Percentiles rank a stretch among this genome's conserved stretches.
Conservation (phyloP, 2,888 invertebrate species). For the Dexiosoma caninum region DNA sequence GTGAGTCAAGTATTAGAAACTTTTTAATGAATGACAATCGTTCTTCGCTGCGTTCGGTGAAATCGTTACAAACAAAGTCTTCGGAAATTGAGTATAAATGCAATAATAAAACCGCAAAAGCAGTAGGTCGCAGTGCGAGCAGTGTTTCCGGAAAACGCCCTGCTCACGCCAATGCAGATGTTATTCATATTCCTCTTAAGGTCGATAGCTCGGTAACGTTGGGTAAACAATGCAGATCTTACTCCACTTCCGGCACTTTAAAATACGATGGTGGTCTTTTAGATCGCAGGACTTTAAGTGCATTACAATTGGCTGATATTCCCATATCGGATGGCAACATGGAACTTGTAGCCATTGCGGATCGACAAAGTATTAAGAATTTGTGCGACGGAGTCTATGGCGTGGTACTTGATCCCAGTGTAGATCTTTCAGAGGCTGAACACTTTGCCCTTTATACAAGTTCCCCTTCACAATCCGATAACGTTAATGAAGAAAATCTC, state of each 20-base stretch:
- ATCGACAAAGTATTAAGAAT: constrained; percentile 77
- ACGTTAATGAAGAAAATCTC: constrained; percentile 81
- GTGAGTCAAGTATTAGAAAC: constrained; percentile 74
- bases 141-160: constrained; percentile 82
- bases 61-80: constrained; percentile 70
- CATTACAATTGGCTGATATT: constrained; percentile 77
- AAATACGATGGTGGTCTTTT: constrained; percentile 72
- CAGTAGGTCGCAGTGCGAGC: constrained; percentile 81
- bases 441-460: constrained; percentile 91
- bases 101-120: constrained; percentile 71
- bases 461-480: constrained; percentile 83
- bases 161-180: constrained; percentile 80
- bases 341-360: constrained; percentile 80
- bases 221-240: constrained; percentile 71
- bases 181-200: constrained; percentile 84
- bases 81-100: constrained; percentile 75
- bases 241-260: constrained; percentile 73
- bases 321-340: constrained; percentile 79
- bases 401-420: constrained; percentile 78
- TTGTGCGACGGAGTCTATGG: constrained; percentile 77
- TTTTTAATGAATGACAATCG: constrained; percentile 74
- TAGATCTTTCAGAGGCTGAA: constrained; percentile 90
- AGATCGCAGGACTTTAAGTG: constrained; percentile 77
- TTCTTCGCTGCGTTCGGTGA: constrained; percentile 72
- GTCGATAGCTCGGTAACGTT: constrained; percentile 77